Evolutionary conservation across 2,888 invertebrate genomes (phyloP).

Genomic region (Melanophora roralis): DNA sequence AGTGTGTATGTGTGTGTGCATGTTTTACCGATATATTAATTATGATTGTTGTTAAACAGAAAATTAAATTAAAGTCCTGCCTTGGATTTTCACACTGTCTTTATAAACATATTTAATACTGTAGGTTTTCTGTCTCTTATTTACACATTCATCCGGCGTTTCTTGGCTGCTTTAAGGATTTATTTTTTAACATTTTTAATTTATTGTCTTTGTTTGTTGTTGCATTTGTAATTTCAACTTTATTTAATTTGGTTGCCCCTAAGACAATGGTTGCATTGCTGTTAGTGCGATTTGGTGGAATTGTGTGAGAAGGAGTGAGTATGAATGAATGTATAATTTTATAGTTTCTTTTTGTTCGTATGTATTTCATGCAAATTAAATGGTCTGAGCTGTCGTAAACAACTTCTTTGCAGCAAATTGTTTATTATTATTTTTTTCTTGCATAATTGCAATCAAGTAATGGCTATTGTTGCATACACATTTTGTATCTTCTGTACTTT

Average conservation of each 20-base stretch:
- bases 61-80: constrained; percentile 33
- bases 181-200: constrained; percentile 9
- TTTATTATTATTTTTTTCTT: background rate
- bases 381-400: constrained; percentile 30
- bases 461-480: constrained; percentile 4
- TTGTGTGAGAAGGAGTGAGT: background rate
- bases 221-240: background rate
- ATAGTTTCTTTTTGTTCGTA: constrained; percentile 24
- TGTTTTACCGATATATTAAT: background rate
- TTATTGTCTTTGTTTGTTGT: background rate
- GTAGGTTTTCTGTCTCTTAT: constrained; percentile 17
- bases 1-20: background rate
- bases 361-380: constrained; percentile 48
- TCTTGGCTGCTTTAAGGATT: too few relatives aligned
- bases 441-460: constrained; percentile 11
- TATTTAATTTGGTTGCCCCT: background rate
- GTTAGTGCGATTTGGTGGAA: background rate
- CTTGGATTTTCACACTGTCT: constrained; percentile 18
- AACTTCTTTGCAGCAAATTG: background rate
- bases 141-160: background rate
- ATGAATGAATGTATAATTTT: background rate
- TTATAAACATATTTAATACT: constrained; percentile 19
- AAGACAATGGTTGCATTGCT: background rate
- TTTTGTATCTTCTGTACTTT: background rate
- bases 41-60: background rate